Percentiles rank a stretch among this genome's conserved stretches.
These are phyloP conservation scores for Heloderma charlesbogerti DNA, from an alignment of 2,113 vertebrate species.

Conservation along the genomic window DNA sequence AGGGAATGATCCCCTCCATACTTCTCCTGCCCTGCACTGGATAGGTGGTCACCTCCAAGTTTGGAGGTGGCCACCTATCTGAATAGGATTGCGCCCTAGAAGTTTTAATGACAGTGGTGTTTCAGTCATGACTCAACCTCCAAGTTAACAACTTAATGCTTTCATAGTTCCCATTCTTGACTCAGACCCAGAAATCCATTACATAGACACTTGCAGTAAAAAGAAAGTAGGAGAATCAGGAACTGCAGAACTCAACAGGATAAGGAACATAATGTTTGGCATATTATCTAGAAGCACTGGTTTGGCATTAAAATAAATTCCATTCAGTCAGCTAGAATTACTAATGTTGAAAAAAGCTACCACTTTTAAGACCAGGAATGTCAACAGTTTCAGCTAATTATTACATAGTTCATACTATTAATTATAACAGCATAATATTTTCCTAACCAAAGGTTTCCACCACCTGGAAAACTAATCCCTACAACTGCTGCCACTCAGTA, in stretches of 20 bases:
- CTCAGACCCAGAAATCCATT: conserved; percentile 73
- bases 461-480: conserved; percentile 65
- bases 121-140: conserved; percentile 65
- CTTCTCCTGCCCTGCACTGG: too few relatives aligned
- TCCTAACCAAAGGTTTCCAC: conserved; percentile 67
- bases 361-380: conserved; percentile 62
- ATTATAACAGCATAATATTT: conserved; percentile 67
- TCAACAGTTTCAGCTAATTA: conserved; percentile 60
- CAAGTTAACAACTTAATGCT: conserved; percentile 61
- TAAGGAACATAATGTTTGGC: conserved; percentile 61
- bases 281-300: conserved; percentile 70
- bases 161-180: conserved; percentile 72
- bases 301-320: conserved; percentile 71
- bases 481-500: conserved; percentile 53
- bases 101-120: conserved; percentile 62
- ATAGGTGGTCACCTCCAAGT: too few relatives aligned
- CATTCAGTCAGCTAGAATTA: conserved; percentile 70
- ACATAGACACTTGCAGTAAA: conserved; percentile 69
- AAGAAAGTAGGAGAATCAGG: conserved; percentile 48
- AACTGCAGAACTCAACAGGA: conserved; percentile 72
- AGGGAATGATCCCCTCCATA: too few relatives aligned
- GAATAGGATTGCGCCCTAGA: too few relatives aligned
- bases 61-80: too few relatives aligned
- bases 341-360: conserved; percentile 71
- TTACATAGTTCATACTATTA: conserved; percentile 65